These are phyloP conservation scores for Lycaena phlaeas DNA, from an alignment of 2,888 invertebrate genomes.

Conservation along the genomic window DNA sequence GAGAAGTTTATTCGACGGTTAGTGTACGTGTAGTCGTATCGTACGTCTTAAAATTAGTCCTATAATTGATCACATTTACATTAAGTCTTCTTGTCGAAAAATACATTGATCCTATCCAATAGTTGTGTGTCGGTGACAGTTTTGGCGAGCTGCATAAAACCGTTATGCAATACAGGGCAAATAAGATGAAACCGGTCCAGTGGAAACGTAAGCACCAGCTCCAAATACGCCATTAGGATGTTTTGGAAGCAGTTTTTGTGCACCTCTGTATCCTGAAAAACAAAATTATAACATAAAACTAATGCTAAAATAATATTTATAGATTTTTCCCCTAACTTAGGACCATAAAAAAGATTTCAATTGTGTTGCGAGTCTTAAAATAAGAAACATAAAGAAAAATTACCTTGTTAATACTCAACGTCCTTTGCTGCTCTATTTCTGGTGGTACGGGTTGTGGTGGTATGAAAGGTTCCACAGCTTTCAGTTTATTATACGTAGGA, in stretches of 20 bases:
- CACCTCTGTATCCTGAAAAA: conserved; percentile 84
- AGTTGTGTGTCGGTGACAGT: conserved; percentile 61
- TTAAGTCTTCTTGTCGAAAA: conserved; percentile 67
- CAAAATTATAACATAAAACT: no score
- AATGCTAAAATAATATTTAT: no score
- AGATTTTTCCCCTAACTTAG: no score
- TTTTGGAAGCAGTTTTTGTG: conserved; percentile 88
- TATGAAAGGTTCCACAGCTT: conserved; percentile 57
- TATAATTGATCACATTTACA: conserved; percentile 50
- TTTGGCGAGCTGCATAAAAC: conserved; percentile 57
- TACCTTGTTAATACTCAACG: conserved; percentile 87
- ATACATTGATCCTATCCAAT: conserved; percentile 66
- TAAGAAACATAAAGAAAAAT: conserved; percentile 16
- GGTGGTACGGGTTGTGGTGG: conserved; percentile 83
- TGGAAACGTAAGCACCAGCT: conserved; percentile 79
- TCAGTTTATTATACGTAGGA: conserved; percentile 39
- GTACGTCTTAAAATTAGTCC: not conserved
- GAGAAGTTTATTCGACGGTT: not conserved
- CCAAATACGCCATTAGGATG: conserved; percentile 87
- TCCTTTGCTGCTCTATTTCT: conserved; percentile 87
- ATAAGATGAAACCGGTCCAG: conserved; percentile 71
- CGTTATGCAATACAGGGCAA: conserved; percentile 53
- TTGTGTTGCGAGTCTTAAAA: no score
- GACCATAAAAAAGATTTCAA: no score
- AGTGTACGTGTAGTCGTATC: no score